Conservation (phyloP, 2,797 vertebrate species). For the Echeneis naucrates region DNA sequence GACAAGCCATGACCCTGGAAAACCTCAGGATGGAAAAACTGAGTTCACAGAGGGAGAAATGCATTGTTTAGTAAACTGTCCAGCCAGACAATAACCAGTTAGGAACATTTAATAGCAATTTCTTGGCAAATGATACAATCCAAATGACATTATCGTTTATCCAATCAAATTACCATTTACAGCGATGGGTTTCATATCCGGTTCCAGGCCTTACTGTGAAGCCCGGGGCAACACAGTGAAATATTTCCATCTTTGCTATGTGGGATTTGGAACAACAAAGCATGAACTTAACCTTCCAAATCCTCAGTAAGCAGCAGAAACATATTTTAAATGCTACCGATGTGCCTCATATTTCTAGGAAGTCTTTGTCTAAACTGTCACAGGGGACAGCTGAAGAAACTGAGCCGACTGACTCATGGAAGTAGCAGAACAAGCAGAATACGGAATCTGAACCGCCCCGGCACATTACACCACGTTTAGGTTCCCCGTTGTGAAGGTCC, state of each 20-base stretch:
- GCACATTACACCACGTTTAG: slow-evolving; percentile 22
- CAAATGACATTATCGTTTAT: not conserved
- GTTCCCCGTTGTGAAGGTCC: slow-evolving; percentile 26
- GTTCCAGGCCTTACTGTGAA: not conserved
- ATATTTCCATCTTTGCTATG: slow-evolving; percentile 9
- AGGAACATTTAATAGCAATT: not conserved
- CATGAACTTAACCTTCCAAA: slow-evolving; percentile 2
- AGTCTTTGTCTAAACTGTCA: slow-evolving; percentile 21
- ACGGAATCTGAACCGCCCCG: slow-evolving; percentile 42
- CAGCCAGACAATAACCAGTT: slow-evolving; percentile 1
- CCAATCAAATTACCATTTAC: not conserved
- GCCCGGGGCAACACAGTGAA: not conserved
- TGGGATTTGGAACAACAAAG: slow-evolving; percentile 17
- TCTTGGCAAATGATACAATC: not conserved
- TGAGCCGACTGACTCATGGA: slow-evolving; percentile 5
- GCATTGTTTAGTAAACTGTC: not conserved
- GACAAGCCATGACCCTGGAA: not conserved
- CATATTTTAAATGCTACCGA: slow-evolving; percentile 20
- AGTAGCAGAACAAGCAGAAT: slow-evolving; percentile 15
- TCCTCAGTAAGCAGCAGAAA: slow-evolving; percentile 8
- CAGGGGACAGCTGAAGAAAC: slow-evolving; percentile 20
- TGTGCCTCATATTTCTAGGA: slow-evolving; percentile 22
- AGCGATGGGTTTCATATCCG: not conserved
- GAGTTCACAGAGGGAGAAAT: slow-evolving; percentile 2
- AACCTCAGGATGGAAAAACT: slow-evolving; percentile 16